A percentile compares a stretch with the other conserved stretches of the same genome.
Evolutionary conservation across 1,140 invertebrate species (phyloP).

Genomic region (Akabosia matsudoensis): DNA sequence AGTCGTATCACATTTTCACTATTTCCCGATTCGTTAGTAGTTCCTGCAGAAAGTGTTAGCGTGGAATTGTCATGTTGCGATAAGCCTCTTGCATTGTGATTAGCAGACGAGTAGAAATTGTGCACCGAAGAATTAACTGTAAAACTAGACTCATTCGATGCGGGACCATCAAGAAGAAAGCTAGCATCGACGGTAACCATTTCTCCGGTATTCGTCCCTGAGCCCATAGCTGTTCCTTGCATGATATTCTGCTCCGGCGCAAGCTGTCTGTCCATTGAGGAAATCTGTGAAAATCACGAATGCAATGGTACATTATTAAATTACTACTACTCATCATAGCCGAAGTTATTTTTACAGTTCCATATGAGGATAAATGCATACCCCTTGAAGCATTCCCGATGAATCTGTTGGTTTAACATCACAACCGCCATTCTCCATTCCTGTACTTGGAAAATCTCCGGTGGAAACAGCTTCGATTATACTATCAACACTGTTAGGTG

Average conservation of each 20-base stretch:
- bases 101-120: neutral
- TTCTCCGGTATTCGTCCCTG: neutral
- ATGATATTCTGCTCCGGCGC: slow-evolving; percentile 2
- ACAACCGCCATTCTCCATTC: neutral
- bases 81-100: neutral
- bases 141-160: neutral
- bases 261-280: slow-evolving; percentile 1
- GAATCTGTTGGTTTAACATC: neutral
- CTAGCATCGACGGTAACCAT: slow-evolving; percentile 19
- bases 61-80: neutral
- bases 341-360: no score
- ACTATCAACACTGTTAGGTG: neutral
- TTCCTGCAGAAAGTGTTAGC: neutral
- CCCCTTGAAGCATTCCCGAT: neutral
- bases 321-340: no score
- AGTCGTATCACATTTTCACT: slow-evolving; percentile 24
- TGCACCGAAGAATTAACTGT: neutral
- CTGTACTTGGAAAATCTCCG: neutral
- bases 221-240: slow-evolving; percentile 18
- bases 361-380: neutral
- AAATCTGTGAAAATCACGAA: neutral
- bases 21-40: neutral
- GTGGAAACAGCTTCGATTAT: neutral
- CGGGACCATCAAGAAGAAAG: neutral
- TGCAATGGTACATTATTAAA: no score